phyloP scores from a whole-genome alignment of 2,113 vertebrate genomes.

The Phrynosoma blainvillii region DNA sequence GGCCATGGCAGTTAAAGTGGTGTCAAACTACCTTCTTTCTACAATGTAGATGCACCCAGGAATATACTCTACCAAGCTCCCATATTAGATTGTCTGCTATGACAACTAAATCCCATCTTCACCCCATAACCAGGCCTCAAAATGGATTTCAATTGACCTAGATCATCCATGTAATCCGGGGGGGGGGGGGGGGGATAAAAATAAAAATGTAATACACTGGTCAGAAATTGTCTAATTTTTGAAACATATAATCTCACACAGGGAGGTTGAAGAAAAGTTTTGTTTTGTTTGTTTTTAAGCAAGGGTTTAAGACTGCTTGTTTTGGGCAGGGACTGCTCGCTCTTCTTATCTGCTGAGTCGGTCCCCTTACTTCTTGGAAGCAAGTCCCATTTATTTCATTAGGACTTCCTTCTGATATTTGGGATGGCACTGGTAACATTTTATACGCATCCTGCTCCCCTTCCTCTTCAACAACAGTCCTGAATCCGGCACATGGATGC shows the following conservation, averaged over 20 bases:
- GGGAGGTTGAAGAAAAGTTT: background rate
- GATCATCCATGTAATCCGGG: too few species aligned
- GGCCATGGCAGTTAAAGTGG: too few species aligned
- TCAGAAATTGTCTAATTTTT: background rate
- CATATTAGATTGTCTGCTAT: too few species aligned
- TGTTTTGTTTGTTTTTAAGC: too few species aligned
- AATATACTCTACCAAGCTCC: too few species aligned
- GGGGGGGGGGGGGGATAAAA: too few species aligned
- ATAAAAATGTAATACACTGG: too few species aligned
- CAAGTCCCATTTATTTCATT: background rate
- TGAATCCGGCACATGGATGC: background rate
- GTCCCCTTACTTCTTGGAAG: background rate
- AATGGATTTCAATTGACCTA: too few species aligned
- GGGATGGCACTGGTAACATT: background rate
- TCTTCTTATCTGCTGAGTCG: background rate
- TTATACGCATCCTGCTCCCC: background rate
- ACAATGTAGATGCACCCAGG: too few species aligned
- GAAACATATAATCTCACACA: background rate
- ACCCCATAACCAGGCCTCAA: too few species aligned
- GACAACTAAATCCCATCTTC: too few species aligned
- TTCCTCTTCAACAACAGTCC: background rate
- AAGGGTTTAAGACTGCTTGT: background rate
- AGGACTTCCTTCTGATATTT: background rate
- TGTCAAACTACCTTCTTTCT: too few species aligned
- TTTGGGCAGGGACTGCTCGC: background rate